Evolutionary conservation across 2,797 vertebrate genomes (phyloP).

Genomic region (Cichlasoma orientale): DNA sequence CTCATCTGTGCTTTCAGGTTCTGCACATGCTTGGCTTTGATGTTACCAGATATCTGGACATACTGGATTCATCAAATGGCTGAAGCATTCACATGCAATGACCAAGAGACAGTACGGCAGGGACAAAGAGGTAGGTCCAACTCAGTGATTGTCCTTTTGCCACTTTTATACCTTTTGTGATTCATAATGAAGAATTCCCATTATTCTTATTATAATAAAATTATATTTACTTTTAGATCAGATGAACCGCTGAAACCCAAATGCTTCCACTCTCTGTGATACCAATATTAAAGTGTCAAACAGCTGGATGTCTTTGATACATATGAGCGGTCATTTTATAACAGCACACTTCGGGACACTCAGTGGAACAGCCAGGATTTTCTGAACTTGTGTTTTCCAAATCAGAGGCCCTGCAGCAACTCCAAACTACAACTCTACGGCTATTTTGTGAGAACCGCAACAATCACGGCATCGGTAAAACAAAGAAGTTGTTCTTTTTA

Average conservation of each 20-base stretch:
- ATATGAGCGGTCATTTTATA: neutral
- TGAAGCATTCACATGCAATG: neutral
- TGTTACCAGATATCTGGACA: neutral
- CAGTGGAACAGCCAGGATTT: neutral
- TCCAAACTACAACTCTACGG: neutral
- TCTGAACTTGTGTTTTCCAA: neutral
- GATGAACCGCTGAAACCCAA: neutral
- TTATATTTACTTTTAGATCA: neutral
- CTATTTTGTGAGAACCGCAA: slow-evolving; percentile 15
- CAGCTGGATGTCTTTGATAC: neutral
- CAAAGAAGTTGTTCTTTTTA: slow-evolving; percentile 22
- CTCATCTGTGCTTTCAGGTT: slow-evolving; percentile 1
- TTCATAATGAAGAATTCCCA: neutral
- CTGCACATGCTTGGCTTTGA: neutral
- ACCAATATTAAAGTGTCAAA: neutral
- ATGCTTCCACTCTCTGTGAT: neutral
- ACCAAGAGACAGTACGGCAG: neutral
- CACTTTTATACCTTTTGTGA: neutral
- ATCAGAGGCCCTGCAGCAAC: neutral
- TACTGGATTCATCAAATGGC: neutral
- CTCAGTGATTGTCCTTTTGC: neutral
- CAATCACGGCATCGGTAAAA: slow-evolving; percentile 12
- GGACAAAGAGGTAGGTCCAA: neutral
- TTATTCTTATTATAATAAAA: neutral
- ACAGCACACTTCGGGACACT: neutral